These are phyloP conservation scores for Catocala fraxini DNA, from an alignment of 2,888 invertebrate genomes.

Conservation along the genomic window DNA sequence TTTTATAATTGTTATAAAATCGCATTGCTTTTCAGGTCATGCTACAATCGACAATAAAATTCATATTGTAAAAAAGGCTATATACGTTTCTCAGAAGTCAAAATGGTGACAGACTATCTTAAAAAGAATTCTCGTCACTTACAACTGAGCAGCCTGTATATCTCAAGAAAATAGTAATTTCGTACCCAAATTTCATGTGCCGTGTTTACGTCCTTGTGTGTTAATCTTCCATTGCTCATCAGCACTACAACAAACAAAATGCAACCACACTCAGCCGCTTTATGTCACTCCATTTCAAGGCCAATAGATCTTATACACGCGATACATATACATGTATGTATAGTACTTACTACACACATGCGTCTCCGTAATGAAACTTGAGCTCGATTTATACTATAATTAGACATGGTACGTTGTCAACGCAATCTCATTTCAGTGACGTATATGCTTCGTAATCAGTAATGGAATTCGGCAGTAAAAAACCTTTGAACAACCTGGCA, in stretches of 20 bases:
- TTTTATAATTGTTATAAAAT: too few relatives aligned
- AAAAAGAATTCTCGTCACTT: not conserved
- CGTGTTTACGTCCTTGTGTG: constrained; percentile 6
- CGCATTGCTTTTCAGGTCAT: too few relatives aligned
- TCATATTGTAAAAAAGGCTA: too few relatives aligned
- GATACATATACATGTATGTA: constrained; percentile 1
- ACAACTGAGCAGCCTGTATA: not conserved
- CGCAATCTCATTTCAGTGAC: too few relatives aligned
- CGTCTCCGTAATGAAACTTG: not conserved
- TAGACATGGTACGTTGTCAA: too few relatives aligned
- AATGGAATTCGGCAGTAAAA: too few relatives aligned
- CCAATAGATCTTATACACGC: constrained; percentile 3
- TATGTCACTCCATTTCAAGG: constrained; percentile 13
- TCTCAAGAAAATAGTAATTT: not conserved
- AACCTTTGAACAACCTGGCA: too few relatives aligned
- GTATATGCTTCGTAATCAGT: too few relatives aligned
- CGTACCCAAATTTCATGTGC: constrained; percentile 1
- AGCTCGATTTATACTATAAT: not conserved
- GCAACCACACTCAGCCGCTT: constrained; percentile 18
- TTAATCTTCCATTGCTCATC: constrained; percentile 20
- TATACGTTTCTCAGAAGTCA: not conserved
- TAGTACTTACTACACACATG: not conserved
- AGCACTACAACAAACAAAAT: constrained; percentile 20
- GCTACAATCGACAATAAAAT: too few relatives aligned
- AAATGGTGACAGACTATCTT: not conserved